These are phyloP conservation scores for Drosophila merina DNA, from an alignment of 2,888 invertebrate genomes.

Conservation along the genomic window DNA sequence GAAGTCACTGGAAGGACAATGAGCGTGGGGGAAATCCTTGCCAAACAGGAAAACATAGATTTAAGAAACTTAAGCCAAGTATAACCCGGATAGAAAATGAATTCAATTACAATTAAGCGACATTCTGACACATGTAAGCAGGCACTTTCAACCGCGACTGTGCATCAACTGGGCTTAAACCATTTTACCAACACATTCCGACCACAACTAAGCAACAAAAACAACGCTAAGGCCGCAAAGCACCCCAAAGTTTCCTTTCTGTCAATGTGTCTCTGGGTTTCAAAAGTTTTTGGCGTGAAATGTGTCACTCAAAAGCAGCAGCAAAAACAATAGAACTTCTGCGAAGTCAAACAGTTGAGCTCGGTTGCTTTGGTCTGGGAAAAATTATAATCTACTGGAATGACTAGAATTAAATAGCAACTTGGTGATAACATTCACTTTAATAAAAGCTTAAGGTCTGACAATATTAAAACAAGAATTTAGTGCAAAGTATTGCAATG, in stretches of 20 bases:
- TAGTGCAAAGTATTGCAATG: too few relatives aligned
- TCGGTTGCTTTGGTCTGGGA: slow-evolving; percentile 3
- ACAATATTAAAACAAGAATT: too few relatives aligned
- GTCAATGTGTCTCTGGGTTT: slow-evolving; percentile 30
- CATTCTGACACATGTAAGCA: slow-evolving; percentile 44
- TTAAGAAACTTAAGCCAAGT: slow-evolving; percentile 2
- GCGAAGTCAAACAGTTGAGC: slow-evolving; percentile 30
- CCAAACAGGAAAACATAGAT: neutral
- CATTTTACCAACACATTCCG: slow-evolving; percentile 55
- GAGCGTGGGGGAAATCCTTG: neutral
- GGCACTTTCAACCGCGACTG: slow-evolving; percentile 15
- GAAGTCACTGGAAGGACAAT: slow-evolving; percentile 2
- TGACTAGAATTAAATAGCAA: neutral
- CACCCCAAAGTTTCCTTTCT: slow-evolving; percentile 46
- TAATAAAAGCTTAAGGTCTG: neutral
- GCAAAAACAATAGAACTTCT: slow-evolving; percentile 32
- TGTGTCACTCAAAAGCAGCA: slow-evolving; percentile 60
- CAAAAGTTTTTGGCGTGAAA: slow-evolving; percentile 56
- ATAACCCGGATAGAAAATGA: slow-evolving; percentile 12
- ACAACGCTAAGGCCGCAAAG: slow-evolving; percentile 15
- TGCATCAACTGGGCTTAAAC: slow-evolving; percentile 48
- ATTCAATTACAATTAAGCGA: slow-evolving; percentile 43
- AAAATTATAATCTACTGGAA: slow-evolving; percentile 9
- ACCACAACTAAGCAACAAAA: slow-evolving; percentile 22
- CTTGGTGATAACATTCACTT: neutral